Evolutionary conservation across 2,797 vertebrate species (phyloP).

Genomic region (Channallabes apus): DNA sequence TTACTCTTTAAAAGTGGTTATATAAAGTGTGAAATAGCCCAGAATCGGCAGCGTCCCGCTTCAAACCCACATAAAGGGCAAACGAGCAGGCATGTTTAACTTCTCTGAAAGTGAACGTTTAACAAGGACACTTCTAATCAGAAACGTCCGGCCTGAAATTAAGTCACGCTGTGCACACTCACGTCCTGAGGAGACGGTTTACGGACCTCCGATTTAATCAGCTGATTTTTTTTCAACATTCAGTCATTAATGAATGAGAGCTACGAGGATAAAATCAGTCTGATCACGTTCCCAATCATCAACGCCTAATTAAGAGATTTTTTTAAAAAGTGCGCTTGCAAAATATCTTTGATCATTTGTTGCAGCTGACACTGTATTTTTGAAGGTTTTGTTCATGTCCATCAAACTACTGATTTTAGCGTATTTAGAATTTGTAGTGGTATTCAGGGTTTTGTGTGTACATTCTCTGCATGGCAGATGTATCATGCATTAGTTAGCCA

Average conservation of each 20-base stretch:
- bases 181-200: background rate
- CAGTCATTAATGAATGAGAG: background rate
- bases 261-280: background rate
- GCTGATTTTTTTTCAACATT: background rate
- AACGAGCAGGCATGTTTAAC: background rate
- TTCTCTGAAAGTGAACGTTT: background rate
- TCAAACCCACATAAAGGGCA: background rate
- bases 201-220: background rate
- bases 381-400: background rate
- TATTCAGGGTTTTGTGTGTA: background rate
- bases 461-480: background rate
- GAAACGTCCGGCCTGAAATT: background rate
- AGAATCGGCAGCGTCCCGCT: background rate
- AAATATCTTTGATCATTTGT: background rate
- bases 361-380: background rate
- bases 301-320: background rate
- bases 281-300: background rate
- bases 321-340: background rate
- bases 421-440: background rate
- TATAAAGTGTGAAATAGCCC: background rate
- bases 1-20: background rate
- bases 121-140: slow-evolving; percentile 7
- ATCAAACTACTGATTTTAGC: background rate
- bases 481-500: background rate
- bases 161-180: background rate